A percentile compares a stretch with the other conserved stretches of the same genome.
Conservation (phyloP, 2,888 invertebrate genomes). For the Hypomecis atomaria region DNA sequence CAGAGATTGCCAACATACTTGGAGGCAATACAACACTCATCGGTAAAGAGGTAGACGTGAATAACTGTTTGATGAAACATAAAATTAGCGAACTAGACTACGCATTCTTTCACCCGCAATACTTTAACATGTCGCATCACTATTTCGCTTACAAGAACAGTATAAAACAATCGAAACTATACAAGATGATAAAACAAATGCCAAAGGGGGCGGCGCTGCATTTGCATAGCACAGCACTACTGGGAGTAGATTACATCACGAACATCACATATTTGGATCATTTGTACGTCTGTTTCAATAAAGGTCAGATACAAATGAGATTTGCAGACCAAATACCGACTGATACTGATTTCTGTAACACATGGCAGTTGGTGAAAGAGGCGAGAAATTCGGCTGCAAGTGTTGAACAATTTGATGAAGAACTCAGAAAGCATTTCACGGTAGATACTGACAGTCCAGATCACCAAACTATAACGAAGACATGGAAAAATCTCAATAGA, state of each 20-base stretch:
- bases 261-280: slow-evolving; percentile 86
- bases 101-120: slow-evolving; percentile 80
- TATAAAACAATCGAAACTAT: slow-evolving; percentile 87
- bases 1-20: slow-evolving; percentile 74
- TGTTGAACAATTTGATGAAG: slow-evolving; percentile 75
- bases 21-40: slow-evolving; percentile 82
- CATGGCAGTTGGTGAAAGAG: slow-evolving; percentile 79
- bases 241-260: slow-evolving; percentile 86
- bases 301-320: slow-evolving; percentile 47
- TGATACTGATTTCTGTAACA: slow-evolving; percentile 39
- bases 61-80: slow-evolving; percentile 84
- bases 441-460: slow-evolving; percentile 80
- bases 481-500: slow-evolving; percentile 84
- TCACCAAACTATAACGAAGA: slow-evolving; percentile 81
- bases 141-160: slow-evolving; percentile 85
- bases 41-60: slow-evolving; percentile 78
- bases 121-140: slow-evolving; percentile 87
- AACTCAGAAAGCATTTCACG: slow-evolving; percentile 82
- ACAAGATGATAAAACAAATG: slow-evolving; percentile 86
- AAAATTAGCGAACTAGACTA: slow-evolving; percentile 83
- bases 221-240: slow-evolving; percentile 87
- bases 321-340: slow-evolving; percentile 57
- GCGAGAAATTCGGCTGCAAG: slow-evolving; percentile 69
- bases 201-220: slow-evolving; percentile 92
- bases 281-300: slow-evolving; percentile 81